Evolutionary conservation across 2,888 invertebrate genomes (phyloP).

Genomic region (Sinodicranocentrus sp.): DNA sequence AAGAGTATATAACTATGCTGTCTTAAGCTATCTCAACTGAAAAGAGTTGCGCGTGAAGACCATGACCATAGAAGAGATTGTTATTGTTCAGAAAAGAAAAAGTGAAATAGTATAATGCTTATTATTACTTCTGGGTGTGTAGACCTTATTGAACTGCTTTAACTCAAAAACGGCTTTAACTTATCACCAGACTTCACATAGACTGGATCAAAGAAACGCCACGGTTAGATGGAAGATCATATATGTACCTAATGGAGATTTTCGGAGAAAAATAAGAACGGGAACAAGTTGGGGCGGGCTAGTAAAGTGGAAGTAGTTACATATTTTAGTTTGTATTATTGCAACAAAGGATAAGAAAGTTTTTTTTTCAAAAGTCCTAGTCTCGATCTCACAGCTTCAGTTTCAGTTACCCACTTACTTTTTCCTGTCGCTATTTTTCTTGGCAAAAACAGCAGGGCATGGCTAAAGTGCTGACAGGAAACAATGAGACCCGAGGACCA

Average conservation of each 20-base stretch:
- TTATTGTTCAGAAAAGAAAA: neutral
- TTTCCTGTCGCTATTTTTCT: constrained; percentile 40
- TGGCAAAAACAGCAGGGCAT: constrained; percentile 44
- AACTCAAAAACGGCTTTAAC: constrained; percentile 22
- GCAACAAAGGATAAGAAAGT: constrained; percentile 34
- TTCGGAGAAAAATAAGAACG: neutral
- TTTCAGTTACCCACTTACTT: constrained; percentile 34
- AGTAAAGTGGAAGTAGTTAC: constrained; percentile 5
- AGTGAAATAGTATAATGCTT: neutral
- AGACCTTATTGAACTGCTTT: constrained; percentile 43
- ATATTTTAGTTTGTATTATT: constrained; percentile 43
- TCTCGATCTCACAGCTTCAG: constrained; percentile 14
- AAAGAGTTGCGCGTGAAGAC: neutral
- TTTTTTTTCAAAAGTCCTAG: constrained; percentile 14
- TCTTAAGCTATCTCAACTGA: too few relatives aligned
- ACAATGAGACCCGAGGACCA: constrained; percentile 55
- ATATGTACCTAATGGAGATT: too few relatives aligned
- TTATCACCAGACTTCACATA: constrained; percentile 7
- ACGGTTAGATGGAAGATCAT: too few relatives aligned
- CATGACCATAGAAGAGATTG: neutral
- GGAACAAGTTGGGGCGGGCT: neutral
- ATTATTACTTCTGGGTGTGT: neutral
- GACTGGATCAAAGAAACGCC: constrained; percentile 30
- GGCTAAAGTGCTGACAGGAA: constrained; percentile 63
- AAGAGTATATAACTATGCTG: too few relatives aligned